Conservation (phyloP, 2,113 vertebrate species). For the Rafetus swinhoei region DNA sequence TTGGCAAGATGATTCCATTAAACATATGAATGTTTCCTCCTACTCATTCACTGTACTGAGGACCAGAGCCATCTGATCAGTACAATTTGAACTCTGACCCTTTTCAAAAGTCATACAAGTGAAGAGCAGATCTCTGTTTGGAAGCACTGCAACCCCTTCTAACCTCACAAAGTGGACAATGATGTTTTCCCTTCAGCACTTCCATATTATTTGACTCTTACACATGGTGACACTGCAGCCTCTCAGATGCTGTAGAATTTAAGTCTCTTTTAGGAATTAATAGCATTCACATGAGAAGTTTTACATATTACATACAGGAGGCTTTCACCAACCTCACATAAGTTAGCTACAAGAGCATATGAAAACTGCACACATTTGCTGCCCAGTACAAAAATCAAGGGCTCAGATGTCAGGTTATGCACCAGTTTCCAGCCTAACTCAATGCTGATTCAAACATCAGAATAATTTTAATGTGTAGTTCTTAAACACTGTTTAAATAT, state of each 20-base stretch:
- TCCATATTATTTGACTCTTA: neutral
- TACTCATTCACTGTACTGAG: neutral
- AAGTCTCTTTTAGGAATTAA: neutral
- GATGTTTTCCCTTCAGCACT: neutral
- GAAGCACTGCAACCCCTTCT: neutral
- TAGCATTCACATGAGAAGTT: neutral
- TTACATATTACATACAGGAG: neutral
- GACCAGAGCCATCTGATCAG: conserved; percentile 19
- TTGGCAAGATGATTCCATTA: neutral
- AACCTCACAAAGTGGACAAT: neutral
- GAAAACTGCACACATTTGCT: neutral
- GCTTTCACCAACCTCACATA: neutral
- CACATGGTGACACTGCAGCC: neutral
- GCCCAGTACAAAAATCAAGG: neutral
- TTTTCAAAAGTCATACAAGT: neutral
- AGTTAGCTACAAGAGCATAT: neutral
- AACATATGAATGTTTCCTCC: neutral
- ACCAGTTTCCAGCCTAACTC: conserved; percentile 57
- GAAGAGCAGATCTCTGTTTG: neutral
- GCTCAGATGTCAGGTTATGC: neutral
- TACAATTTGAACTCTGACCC: neutral
- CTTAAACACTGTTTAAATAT: conserved; percentile 71
- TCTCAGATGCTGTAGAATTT: neutral
- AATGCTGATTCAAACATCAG: conserved; percentile 59
- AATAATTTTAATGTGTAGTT: conserved; percentile 68